Conservation (phyloP, 2,888 invertebrate genomes). For the Agrotis ipsilon region DNA sequence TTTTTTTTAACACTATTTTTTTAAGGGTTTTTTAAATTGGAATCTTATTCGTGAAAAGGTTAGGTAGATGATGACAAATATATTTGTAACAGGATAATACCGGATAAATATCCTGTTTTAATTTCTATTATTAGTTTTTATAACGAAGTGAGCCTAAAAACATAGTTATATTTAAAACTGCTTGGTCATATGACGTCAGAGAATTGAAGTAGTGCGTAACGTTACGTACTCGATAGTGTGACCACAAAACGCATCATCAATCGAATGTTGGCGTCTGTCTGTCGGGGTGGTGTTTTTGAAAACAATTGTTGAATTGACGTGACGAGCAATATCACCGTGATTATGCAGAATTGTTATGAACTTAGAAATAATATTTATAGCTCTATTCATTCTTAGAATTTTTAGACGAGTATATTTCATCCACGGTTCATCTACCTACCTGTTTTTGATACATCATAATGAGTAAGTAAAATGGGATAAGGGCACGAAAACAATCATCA, state of each 20-base stretch:
- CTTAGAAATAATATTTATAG: not conserved
- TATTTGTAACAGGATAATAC: no score
- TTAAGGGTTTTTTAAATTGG: no score
- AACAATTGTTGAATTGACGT: slow-evolving; percentile 8
- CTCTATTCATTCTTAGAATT: not conserved
- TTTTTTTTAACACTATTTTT: no score
- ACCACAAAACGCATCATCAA: slow-evolving; percentile 35
- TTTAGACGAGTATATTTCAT: not conserved
- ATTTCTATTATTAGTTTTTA: no score
- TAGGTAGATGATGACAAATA: no score
- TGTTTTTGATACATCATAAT: no score
- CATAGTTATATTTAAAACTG: no score
- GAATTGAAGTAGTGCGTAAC: slow-evolving; percentile 6
- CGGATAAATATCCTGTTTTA: no score
- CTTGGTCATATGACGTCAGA: not conserved
- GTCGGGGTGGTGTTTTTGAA: slow-evolving; percentile 29
- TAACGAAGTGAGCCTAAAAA: no score
- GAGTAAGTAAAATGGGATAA: no score
- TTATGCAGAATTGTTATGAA: not conserved
- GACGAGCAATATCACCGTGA: slow-evolving; percentile 11
- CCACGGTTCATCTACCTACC: not conserved
- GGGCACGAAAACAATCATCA: no score
- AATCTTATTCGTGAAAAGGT: no score
- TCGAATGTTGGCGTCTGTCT: slow-evolving; percentile 37
- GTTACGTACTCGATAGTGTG: slow-evolving; percentile 17